phyloP scores from a whole-genome alignment of 2,113 vertebrate genomes.

The Mesocricetus auratus region DNA sequence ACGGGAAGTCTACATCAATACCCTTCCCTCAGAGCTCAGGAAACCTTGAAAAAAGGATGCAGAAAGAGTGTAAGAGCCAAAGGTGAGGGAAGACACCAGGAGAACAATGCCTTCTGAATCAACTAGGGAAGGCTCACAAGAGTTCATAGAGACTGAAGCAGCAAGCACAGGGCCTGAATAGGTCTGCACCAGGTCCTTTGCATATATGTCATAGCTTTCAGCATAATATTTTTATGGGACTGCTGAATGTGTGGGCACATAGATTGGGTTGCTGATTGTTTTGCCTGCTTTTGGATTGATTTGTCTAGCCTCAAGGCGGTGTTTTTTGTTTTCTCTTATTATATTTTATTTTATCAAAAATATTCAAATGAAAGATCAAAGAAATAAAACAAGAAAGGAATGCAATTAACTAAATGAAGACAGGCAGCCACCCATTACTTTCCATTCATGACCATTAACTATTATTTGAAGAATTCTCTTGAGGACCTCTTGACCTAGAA shows the following conservation, averaged over 20 bases:
- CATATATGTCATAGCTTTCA: neutral
- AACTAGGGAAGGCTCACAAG: neutral
- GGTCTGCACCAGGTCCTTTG: neutral
- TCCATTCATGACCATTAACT: too few relatives aligned
- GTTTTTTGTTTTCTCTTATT: neutral
- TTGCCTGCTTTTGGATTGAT: neutral
- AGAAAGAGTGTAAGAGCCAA: neutral
- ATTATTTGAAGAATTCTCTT: neutral
- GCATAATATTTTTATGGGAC: neutral
- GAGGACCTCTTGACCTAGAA: neutral
- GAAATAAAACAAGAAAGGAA: neutral
- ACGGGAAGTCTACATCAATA: neutral
- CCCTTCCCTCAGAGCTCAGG: neutral
- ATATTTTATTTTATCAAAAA: neutral
- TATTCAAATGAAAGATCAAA: neutral
- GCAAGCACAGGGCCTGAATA: neutral
- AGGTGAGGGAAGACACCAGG: neutral
- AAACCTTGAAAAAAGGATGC: neutral
- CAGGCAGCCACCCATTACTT: neutral
- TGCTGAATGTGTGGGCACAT: neutral
- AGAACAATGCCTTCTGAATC: neutral
- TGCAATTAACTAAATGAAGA: neutral
- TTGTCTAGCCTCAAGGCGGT: neutral
- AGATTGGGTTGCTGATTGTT: neutral
- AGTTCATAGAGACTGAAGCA: neutral